Evolutionary conservation across 2,888 invertebrate species (phyloP).

Genomic region (Noctua pronuba): DNA sequence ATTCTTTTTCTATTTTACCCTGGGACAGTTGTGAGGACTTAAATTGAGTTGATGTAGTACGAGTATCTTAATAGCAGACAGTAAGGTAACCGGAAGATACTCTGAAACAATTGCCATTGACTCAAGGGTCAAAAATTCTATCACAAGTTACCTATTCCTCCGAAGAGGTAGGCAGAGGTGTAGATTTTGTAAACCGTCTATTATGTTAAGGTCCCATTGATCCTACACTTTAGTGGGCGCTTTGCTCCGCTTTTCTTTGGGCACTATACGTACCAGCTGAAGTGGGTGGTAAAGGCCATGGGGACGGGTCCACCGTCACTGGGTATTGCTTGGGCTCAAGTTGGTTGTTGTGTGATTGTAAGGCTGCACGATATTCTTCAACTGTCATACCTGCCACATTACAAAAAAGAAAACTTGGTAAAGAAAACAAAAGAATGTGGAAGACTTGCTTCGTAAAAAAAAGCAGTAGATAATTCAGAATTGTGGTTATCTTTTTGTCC

Average conservation of each 20-base stretch:
- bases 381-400: conserved; percentile 77
- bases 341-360: conserved; percentile 81
- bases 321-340: conserved; percentile 78
- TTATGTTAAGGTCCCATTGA: not conserved
- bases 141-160: not conserved
- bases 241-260: not conserved
- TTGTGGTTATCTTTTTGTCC: not conserved
- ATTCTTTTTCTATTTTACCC: not conserved
- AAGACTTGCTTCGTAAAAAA: not conserved
- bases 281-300: conserved; percentile 80
- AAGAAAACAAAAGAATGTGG: not conserved
- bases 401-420: not conserved
- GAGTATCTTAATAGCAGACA: not conserved
- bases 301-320: conserved; percentile 82
- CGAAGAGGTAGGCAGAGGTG: not conserved
- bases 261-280: conserved; percentile 77
- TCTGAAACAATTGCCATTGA: not conserved
- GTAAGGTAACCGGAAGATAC: not conserved
- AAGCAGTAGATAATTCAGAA: not conserved
- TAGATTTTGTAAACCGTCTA: no score
- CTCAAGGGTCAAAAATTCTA: not conserved
- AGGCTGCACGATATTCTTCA: conserved; percentile 82
- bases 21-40: not conserved
- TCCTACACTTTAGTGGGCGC: not conserved
- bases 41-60: not conserved